A percentile compares a stretch with the other conserved stretches of the same genome.
Evolutionary conservation across 1,140 invertebrate species (phyloP).

Genomic region (Sitobion miscanthi): DNA sequence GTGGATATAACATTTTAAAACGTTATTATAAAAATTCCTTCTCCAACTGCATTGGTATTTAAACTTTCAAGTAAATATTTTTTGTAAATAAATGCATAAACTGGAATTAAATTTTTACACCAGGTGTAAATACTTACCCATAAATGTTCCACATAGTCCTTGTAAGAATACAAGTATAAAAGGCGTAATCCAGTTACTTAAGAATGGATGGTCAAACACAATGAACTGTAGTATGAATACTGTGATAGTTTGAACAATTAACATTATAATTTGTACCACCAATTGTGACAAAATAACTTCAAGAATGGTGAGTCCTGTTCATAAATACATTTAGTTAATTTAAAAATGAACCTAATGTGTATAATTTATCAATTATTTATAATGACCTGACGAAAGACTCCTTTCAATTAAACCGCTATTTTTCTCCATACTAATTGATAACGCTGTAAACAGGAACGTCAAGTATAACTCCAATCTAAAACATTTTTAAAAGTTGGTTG

Average conservation of each 20-base stretch:
- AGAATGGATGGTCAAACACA: conserved; percentile 65
- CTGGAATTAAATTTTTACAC: neutral
- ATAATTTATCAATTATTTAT: neutral
- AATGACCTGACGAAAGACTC: conserved; percentile 59
- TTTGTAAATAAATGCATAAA: neutral
- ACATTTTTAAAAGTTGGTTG: neutral
- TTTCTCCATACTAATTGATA: conserved; percentile 59
- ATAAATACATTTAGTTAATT: neutral
- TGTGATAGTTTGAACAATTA: conserved; percentile 80
- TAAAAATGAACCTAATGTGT: neutral
- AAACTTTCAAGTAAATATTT: neutral
- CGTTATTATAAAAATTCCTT: neutral
- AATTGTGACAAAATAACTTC: conserved; percentile 84
- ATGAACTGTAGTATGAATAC: conserved; percentile 73
- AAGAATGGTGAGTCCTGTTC: conserved; percentile 76
- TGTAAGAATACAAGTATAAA: conserved; percentile 65
- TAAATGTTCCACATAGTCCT: conserved; percentile 67
- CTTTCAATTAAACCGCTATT: conserved; percentile 58
- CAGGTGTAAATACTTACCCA: conserved; percentile 57
- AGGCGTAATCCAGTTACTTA: conserved; percentile 65
- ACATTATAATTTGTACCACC: conserved; percentile 76
- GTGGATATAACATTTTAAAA: neutral
- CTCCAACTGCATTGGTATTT: neutral
- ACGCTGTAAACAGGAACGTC: conserved; percentile 58
- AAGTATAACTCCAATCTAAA: conserved; percentile 59